phyloP scores from a whole-genome alignment of 2,888 invertebrate species.

The Diarsia rubi region DNA sequence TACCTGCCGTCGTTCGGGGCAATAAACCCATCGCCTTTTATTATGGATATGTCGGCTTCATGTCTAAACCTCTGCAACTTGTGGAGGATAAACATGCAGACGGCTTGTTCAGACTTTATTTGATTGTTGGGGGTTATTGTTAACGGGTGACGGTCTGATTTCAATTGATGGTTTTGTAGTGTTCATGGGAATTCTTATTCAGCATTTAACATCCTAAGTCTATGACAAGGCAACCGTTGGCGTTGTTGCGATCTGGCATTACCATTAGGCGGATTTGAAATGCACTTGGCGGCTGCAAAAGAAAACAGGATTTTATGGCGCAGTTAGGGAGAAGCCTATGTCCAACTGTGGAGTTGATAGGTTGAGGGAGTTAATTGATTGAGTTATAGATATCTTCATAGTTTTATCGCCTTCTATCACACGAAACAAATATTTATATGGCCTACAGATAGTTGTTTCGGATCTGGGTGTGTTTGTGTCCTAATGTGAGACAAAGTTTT shows the following conservation, averaged over 20 bases:
- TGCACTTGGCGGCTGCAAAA: not conserved
- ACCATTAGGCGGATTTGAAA: not conserved
- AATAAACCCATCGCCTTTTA: constrained; percentile 38
- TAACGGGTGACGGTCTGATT: not conserved
- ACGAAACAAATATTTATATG: too few relatives aligned
- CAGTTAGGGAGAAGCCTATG: not conserved
- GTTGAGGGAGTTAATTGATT: not conserved
- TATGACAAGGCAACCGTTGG: not conserved
- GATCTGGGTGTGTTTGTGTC: too few relatives aligned
- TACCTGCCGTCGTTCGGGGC: constrained; percentile 40
- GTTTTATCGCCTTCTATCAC: not conserved
- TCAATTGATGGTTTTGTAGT: not conserved
- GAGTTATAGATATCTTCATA: not conserved
- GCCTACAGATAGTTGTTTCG: too few relatives aligned
- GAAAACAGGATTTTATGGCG: not conserved
- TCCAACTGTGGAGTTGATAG: not conserved
- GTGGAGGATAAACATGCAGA: constrained; percentile 13
- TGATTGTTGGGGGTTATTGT: not conserved
- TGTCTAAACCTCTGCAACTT: constrained; percentile 8
- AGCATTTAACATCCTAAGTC: not conserved
- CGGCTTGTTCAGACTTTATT: not conserved
- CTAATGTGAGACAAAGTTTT: too few relatives aligned
- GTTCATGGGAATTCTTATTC: not conserved
- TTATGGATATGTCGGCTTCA: constrained; percentile 18
- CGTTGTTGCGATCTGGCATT: not conserved